Base-by-base conservation (phyloP, 37 sponge, comb jelly and placozoan species). In the Petrosia ficiformis region DNA sequence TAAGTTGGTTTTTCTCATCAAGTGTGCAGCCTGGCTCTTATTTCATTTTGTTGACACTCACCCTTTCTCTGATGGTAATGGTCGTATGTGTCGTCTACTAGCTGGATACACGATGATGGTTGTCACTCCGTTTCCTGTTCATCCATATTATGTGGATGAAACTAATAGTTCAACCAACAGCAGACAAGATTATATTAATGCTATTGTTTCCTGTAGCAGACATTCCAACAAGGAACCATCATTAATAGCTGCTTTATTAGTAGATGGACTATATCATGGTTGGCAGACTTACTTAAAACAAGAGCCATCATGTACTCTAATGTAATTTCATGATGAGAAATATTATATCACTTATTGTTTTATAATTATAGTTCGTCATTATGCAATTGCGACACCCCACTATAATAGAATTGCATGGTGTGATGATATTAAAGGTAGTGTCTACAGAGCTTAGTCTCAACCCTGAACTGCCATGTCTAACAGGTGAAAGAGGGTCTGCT, bases 11-110 rank as follows among this genome's bases (percentile, higher is more conserved):
- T n/a, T 67, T 42, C 30, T 77, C 14, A 71, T 82, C 70, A 82
- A 77, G 54, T 77, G 78, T 81, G 89, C 89, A 32, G 79, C 83
- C 4, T 66, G 83, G 58, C 43, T 82, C 11, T 44, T 81, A 31
- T 87, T 82, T 58, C 25, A 77, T 33, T 82, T 82, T 67, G 89
- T 88, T 3, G 73, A 77, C 73, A 38, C 70, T 24, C 89, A 88
- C 52, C 89, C 83, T 35, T 88, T 88, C 70, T 43, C 44, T 68
- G 83, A 88, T 77, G 89, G 89, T 36, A 88, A 88, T 77, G 89
- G 89, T 10, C 83, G 89, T 22, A 72, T 71, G 71, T 75, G 87
- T 74, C 61, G 81, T n/a, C 56, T 86, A 25, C 70, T 86, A 33
- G 87, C 87, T 33, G 79, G 75, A 44, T 70, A 80, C 40, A n/a